Percentiles rank a stretch among this genome's conserved stretches.
phyloP scores from a whole-genome alignment of 2,888 invertebrate species.

The Troides oblongomaculatus region DNA sequence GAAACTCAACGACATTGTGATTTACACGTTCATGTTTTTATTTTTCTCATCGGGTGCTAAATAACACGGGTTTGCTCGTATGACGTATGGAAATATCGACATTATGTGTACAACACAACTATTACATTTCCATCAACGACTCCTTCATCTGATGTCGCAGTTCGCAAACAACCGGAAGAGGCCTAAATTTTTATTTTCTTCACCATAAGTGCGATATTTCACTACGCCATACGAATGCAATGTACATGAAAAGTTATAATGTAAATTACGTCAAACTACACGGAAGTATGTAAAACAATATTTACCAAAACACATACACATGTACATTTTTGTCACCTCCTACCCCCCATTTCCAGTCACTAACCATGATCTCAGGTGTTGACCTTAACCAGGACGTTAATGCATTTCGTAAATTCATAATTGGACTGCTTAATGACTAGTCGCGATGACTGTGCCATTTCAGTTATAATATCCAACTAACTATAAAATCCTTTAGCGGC shows the following conservation, averaged over 20 bases:
- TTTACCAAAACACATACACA: slow-evolving; percentile 6
- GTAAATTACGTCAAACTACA: slow-evolving; percentile 23
- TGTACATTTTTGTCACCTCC: slow-evolving; percentile 14
- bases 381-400: slow-evolving; percentile 65
- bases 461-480: slow-evolving; percentile 31
- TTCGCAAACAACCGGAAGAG: slow-evolving; percentile 22
- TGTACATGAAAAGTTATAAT: slow-evolving; percentile 27
- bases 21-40: slow-evolving; percentile 36
- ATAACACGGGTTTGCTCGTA: slow-evolving; percentile 39
- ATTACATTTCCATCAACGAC: background rate
- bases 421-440: slow-evolving; percentile 42
- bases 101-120: slow-evolving; percentile 47
- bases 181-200: slow-evolving; percentile 40
- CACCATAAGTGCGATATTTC: slow-evolving; percentile 60
- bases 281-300: slow-evolving; percentile 10
- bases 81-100: slow-evolving; percentile 53
- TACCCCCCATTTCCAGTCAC: slow-evolving; percentile 34
- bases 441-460: slow-evolving; percentile 59
- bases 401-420: slow-evolving; percentile 50
- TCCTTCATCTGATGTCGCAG: background rate
- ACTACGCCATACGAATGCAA: slow-evolving; percentile 33
- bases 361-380: slow-evolving; percentile 74
- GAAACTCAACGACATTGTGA: slow-evolving; percentile 26
- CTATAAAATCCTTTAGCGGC: slow-evolving; percentile 20
- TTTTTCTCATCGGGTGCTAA: slow-evolving; percentile 55